A percentile compares a stretch with the other conserved stretches of the same genome.
Conservation (phyloP, 2,797 vertebrate species). For the Sebastes cheni region DNA sequence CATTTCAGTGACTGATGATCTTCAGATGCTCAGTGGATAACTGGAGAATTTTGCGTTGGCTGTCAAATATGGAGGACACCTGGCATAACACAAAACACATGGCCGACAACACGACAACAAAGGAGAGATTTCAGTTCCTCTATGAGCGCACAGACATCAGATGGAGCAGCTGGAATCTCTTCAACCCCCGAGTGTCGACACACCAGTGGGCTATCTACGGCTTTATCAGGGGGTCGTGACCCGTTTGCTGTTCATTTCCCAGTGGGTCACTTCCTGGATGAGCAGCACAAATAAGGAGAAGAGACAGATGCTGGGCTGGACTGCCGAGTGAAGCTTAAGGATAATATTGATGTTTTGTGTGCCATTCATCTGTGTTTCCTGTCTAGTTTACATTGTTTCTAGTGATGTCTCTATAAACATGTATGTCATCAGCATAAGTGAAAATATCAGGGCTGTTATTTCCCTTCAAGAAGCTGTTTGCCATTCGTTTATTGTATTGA, state of each 20-base stretch:
- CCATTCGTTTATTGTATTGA: neutral
- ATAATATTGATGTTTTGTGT: slow-evolving; percentile 5
- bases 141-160: neutral
- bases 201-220: slow-evolving; percentile 8
- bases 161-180: slow-evolving; percentile 54
- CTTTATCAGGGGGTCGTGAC: slow-evolving; percentile 32
- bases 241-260: slow-evolving; percentile 51
- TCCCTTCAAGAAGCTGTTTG: neutral
- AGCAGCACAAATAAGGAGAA: slow-evolving; percentile 41
- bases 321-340: neutral
- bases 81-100: slow-evolving; percentile 50
- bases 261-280: slow-evolving; percentile 54
- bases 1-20: slow-evolving; percentile 36
- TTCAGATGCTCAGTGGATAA: slow-evolving; percentile 30
- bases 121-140: slow-evolving; percentile 1
- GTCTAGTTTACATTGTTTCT: neutral
- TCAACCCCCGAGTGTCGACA: slow-evolving; percentile 35
- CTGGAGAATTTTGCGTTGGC: slow-evolving; percentile 31
- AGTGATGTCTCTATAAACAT: neutral
- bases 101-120: slow-evolving; percentile 51
- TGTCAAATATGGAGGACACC: slow-evolving; percentile 54
- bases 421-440: neutral
- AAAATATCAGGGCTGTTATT: neutral
- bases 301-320: slow-evolving; percentile 31
- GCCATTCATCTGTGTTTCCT: neutral